Base-by-base conservation (phyloP, 2,888 invertebrate species). In the Eurytoma californica region DNA sequence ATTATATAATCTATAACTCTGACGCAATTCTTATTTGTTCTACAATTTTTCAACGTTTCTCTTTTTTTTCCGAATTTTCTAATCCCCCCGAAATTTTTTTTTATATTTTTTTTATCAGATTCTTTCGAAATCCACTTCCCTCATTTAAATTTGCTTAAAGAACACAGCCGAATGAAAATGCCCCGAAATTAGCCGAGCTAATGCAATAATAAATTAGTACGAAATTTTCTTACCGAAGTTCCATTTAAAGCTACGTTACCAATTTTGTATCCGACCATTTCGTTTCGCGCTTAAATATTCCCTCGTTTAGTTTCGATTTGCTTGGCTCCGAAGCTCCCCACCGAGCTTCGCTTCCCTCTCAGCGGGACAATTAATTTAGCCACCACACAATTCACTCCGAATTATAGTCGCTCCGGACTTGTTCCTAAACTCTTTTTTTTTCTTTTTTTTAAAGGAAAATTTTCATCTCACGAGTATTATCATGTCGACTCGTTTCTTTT, bases 101-200 rank as follows among this genome's bases (percentile, higher is more conserved):
- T 58, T 9, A n/a, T 28, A 55, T 72, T 60, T 24, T 0, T 53
- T 57, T 57, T 47, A 55, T 30, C 9, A 39, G 39, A 39, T 39
- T 39, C 39, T 39, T 4, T 39, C 39, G 39, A 39, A 39, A 39
- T n/a, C 49, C 30, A 7, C 12, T 49, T 79, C 66, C 77, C 67
- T 67, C 77, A 65, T 77, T 24, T 24, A 2, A 24, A 68, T 79
- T 83, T 84, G 80, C 79, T 83, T 84, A 76, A 80, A 83, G 83
- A 87, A 88, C 90, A 90, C 90, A 90, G 90, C 90, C 90, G 89
- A 90, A 90, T 90, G 81, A 89, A 90, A 89, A 89, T 90, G 89
- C 89, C 88, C 85, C 87, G 81, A 85, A 86, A 85, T 84, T 20
- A 57, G 30, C 13, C 57, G 72, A 76, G 67, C 73, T 76, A 73